Conservation (phyloP, 2,797 vertebrate genomes). For the Pterois miles region DNA sequence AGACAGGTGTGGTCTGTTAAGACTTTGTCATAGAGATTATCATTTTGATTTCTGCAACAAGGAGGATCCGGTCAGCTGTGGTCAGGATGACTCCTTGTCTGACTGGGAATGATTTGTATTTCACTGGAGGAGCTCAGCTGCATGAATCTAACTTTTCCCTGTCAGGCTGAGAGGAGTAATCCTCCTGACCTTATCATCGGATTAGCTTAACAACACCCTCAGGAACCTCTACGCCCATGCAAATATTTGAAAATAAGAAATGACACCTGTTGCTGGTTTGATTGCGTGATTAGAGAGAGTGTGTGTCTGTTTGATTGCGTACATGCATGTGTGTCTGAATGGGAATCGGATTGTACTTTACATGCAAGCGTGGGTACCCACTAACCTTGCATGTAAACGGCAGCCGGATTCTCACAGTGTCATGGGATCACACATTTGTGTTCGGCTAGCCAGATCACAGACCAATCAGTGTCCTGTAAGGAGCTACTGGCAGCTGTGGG, state of each 20-base stretch:
- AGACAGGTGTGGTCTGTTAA: constrained; percentile 62
- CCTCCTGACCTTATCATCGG: constrained; percentile 62
- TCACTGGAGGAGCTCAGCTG: constrained; percentile 45
- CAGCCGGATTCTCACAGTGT: background rate
- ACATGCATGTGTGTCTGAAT: background rate
- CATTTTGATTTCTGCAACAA: constrained; percentile 48
- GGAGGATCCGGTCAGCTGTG: constrained; percentile 61
- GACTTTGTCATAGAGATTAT: constrained; percentile 49
- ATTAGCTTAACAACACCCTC: constrained; percentile 57
- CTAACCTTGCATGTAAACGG: background rate
- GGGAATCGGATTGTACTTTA: background rate
- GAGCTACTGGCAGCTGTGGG: background rate
- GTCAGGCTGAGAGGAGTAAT: constrained; percentile 38
- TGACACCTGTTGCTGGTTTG: constrained; percentile 37
- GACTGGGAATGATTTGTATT: constrained; percentile 68
- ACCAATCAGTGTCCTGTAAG: background rate
- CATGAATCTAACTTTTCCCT: constrained; percentile 33
- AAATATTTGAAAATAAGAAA: constrained; percentile 43
- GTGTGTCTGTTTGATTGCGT: background rate
- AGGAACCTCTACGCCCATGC: constrained; percentile 48
- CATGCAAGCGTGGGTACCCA: background rate
- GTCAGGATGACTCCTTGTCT: constrained; percentile 54
- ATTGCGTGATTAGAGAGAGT: constrained; percentile 20
- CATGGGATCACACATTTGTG: background rate
- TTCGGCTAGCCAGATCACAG: background rate